Conservation (phyloP, 2,113 vertebrate genomes). For the Acanthisitta chloris region DNA sequence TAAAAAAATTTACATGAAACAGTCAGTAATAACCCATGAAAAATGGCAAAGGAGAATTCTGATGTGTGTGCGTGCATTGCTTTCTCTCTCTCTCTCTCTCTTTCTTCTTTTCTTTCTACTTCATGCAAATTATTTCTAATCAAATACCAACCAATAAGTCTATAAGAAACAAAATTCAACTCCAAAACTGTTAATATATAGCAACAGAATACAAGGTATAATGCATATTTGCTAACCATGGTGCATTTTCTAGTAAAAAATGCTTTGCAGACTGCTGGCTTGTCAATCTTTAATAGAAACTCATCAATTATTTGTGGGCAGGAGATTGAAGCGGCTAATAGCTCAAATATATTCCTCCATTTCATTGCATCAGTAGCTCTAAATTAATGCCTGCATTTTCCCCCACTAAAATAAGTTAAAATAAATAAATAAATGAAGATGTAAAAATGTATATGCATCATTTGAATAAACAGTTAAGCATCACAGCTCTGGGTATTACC, state of each 20-base stretch:
- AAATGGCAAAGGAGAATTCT: conserved; percentile 27
- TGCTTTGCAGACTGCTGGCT: conserved; percentile 77
- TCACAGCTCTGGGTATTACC: conserved; percentile 39
- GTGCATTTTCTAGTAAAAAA: conserved; percentile 79
- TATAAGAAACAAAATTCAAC: conserved; percentile 60
- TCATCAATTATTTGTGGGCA: conserved; percentile 89
- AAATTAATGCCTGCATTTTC: conserved; percentile 78
- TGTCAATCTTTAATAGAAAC: conserved; percentile 88
- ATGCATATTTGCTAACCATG: conserved; percentile 70
- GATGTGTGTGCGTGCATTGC: neutral
- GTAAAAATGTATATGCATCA: conserved; percentile 68
- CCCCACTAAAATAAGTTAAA: conserved; percentile 68
- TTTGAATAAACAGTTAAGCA: conserved; percentile 70
- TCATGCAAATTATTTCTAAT: conserved; percentile 27
- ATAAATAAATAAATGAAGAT: conserved; percentile 68
- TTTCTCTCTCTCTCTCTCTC: neutral
- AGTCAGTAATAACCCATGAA: conserved; percentile 41
- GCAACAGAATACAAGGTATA: conserved; percentile 65
- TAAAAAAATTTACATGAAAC: conserved; percentile 30
- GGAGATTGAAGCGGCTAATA: conserved; percentile 87
- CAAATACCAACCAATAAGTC: conserved; percentile 57
- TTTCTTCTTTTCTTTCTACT: neutral
- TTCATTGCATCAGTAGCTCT: conserved; percentile 84
- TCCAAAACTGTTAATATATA: conserved; percentile 62
- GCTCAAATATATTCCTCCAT: conserved; percentile 84